Base-by-base conservation (phyloP, 2,113 vertebrate species). In the Myrmecophaga tridactyla region DNA sequence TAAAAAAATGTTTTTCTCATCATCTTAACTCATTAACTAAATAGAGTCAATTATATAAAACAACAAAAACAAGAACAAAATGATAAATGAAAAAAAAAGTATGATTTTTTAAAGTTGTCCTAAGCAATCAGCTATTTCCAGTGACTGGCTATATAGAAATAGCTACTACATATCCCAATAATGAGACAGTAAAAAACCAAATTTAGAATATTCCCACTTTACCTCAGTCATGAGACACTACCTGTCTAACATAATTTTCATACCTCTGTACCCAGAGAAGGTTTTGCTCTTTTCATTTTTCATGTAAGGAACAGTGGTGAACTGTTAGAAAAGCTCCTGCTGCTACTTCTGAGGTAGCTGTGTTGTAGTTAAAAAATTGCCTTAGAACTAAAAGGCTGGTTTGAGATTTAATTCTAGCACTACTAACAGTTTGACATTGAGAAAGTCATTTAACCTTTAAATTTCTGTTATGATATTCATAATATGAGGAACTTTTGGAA, bases 231-330 rank as follows among this genome's bases (percentile, higher is more conserved):
- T 31, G 48, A 94, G 88, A 90, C 41, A 94, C 87, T 62, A 72
- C 60, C 60, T 77, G 89, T 92, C 87, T 94, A 95, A 90, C 13
- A 93, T 77, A 92, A 97, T 96, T 90, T 95, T 89, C 88, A 76
- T 96, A 95, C 92, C 46, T 73, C 39, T 63, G 41, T 58, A 88
- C 46, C 27, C 92, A 96, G 95, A 75, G 11, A 85, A 12, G 3
- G 18, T 3, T 56, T 92, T 94, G 46, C 56, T 84, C 67, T 77
- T 91, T 96, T 87, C 80, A 70, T 25, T 53, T 96, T 95, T 95
- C 34, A 88, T 85, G 36, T 43, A 14, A 56, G 91, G 69, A 93
- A 89, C 73, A 96, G 72, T 80, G 29, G 39, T 72, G 58, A 91
- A 75, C 84, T 93, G 41, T 75, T 84, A 86, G 31, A 89, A 87